Percentiles rank a stretch among this genome's conserved stretches.
Conservation (phyloP, 2,113 vertebrate genomes). For the Turnix velox region DNA sequence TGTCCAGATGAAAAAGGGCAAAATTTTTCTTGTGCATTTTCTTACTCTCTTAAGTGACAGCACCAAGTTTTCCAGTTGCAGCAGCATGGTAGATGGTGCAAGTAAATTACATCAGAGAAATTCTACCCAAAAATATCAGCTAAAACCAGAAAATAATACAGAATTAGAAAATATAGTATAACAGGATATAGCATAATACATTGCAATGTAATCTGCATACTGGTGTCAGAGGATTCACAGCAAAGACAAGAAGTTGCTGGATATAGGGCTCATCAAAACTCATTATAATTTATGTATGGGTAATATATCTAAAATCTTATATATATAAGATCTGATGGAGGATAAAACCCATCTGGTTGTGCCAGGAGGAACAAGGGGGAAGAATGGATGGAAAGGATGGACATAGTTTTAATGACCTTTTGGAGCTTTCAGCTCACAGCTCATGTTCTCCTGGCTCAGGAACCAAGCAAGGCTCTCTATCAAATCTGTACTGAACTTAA, state of each 20-base stretch:
- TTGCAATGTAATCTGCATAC: not conserved
- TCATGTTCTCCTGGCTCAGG: not conserved
- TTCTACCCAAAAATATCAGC: not conserved
- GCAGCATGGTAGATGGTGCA: not conserved
- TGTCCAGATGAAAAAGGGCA: not conserved
- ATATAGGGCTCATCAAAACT: not conserved
- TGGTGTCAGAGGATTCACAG: not conserved
- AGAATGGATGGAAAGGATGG: not conserved
- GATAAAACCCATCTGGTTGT: not conserved
- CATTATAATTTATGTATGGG: not conserved
- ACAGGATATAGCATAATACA: not conserved
- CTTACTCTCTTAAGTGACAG: not conserved
- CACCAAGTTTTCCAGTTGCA: not conserved
- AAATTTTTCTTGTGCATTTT: not conserved
- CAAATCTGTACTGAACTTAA: not conserved
- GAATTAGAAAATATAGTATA: no score
- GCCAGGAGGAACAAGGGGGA: accelerated
- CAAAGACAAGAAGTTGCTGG: not conserved
- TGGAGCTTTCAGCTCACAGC: not conserved
- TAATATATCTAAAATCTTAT: not conserved
- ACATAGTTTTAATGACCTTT: not conserved
- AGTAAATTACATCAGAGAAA: not conserved
- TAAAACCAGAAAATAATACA: not conserved
- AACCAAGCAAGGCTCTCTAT: not conserved
- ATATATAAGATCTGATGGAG: not conserved